Percentiles rank a stretch among this genome's conserved stretches.
These are phyloP conservation scores for Trichonephila clavata DNA, from an alignment of 1,140 invertebrate species.

Conservation along the genomic window DNA sequence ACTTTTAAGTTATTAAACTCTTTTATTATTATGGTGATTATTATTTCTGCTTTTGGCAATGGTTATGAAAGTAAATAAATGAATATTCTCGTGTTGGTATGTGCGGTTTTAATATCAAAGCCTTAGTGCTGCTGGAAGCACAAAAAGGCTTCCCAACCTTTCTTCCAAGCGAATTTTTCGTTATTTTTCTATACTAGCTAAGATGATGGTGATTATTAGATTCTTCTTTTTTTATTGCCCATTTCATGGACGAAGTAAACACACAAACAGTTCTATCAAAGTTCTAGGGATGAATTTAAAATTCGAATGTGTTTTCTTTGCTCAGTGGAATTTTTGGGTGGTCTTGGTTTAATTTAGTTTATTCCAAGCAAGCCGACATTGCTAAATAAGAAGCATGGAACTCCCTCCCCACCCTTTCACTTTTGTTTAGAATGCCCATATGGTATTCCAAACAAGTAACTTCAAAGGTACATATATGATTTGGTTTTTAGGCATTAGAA, in stretches of 20 bases:
- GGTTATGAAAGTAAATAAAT: background rate
- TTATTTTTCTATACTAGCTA: background rate
- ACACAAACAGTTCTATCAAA: background rate
- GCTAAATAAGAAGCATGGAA: background rate
- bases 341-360: constrained; percentile 4
- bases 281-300: background rate
- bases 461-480: background rate
- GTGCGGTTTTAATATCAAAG: background rate
- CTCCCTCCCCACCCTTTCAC: background rate
- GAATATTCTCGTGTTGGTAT: background rate
- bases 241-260: background rate
- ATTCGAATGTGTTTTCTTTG: background rate
- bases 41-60: background rate
- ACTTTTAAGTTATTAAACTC: constrained; percentile 26
- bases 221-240: background rate
- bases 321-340: background rate
- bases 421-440: background rate
- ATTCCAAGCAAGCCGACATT: background rate
- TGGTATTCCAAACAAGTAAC: background rate
- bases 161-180: background rate
- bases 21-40: background rate
- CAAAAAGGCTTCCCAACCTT: background rate
- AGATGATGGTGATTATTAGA: constrained; percentile 20
- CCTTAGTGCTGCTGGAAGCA: background rate
- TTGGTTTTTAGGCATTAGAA: background rate